phyloP scores from a whole-genome alignment of 1,140 invertebrate genomes.

The Penaeus indicus region DNA sequence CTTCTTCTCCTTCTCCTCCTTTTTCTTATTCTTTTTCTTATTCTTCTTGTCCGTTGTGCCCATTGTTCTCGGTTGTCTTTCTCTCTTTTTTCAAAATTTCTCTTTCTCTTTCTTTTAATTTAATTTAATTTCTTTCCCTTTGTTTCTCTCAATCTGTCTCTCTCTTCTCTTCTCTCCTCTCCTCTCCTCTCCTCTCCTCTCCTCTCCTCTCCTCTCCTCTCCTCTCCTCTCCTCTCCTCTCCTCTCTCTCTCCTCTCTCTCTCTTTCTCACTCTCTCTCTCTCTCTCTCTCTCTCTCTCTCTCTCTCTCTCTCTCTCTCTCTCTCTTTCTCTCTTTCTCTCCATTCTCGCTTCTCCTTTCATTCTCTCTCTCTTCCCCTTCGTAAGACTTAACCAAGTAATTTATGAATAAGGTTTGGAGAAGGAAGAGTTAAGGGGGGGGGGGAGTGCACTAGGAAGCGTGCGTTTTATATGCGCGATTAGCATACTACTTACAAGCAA shows the following conservation, averaged over 20 bases:
- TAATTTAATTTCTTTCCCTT: not conserved
- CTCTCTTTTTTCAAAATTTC: not conserved
- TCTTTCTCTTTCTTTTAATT: conserved; percentile 1
- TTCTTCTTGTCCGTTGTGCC: not conserved
- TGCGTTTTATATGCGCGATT: no score
- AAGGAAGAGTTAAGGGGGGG: no score
- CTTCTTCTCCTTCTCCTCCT: not conserved
- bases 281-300: not conserved
- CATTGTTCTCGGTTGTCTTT: not conserved
- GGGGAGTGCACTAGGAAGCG: no score
- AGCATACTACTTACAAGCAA: no score
- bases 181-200: not conserved
- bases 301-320: not conserved
- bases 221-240: not conserved
- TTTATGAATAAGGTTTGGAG: no score
- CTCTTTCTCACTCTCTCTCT: not conserved
- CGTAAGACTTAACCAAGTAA: not conserved
- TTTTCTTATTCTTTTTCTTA: not conserved
- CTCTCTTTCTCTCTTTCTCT: no score
- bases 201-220: not conserved
- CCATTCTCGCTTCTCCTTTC: not conserved
- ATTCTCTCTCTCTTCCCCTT: not conserved
- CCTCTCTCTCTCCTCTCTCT: not conserved
- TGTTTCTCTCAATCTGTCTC: not conserved
- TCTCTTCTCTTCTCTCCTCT: not conserved